Evolutionary conservation across 1,140 invertebrate genomes (phyloP), one percentile per base, ranked within the genome.

Genomic region (Leguminivora glycinivorella): DNA sequence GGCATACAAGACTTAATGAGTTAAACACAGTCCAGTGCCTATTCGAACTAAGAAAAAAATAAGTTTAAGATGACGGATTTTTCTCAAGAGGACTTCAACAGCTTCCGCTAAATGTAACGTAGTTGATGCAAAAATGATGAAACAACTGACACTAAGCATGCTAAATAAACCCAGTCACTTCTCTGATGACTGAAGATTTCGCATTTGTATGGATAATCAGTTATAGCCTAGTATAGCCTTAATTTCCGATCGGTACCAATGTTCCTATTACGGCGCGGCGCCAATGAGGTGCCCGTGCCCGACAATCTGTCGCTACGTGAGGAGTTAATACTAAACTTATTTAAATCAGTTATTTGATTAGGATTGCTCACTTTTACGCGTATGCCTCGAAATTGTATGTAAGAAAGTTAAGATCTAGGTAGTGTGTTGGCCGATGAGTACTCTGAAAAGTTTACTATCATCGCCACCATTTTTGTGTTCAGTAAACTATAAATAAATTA

Each of bases 171-270:
- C 47, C 19, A 22, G 47, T 52, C 47, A 52, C 19, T 31, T 12
- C 25, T n/a, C 19, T 7, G 19, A 52, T 6, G 19, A 19, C 19
- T 22, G n/a, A 17, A n/a, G 6, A 47, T 19, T 47, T 47, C 43
- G 22, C 19, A 22, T 52, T 52, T 52, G 47, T 52, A 52, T 52
- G 47, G 47, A 22, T 52, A 52, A 43, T 43, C n/a, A 52, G 47
- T 47, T 17, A 17, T 47, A 14, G n/a, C 43, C 43, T 26, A 26
- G 56, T 29, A 78, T 75, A 75, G 75, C 77, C 80, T 83, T 81
- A 82, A 84, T 81, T 84, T 83, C 76, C 73, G 76, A 80, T 80
- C 78, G 70, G 73, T 78, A 85, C 77, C 60, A 56, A 24, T 67
- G 58, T 26, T 72, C 75, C 69, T 60, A 68, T 72, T 78, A 77